Evolutionary conservation across 2,797 vertebrate species (phyloP), one percentile per base, ranked within the genome.

Genomic region (Anguilla marmorata): DNA sequence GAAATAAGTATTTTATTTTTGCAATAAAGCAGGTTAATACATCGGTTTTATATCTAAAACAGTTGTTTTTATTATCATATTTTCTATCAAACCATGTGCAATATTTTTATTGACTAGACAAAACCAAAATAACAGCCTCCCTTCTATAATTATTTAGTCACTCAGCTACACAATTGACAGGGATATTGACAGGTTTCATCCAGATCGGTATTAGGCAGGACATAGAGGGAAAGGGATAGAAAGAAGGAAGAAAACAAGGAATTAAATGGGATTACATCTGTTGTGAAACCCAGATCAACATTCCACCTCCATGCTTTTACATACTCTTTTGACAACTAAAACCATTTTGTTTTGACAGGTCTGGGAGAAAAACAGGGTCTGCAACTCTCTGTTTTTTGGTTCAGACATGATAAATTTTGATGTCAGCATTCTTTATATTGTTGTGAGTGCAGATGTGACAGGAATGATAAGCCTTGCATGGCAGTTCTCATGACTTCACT

Each of bases 321-420:
- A 90, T 87, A 86, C 41, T 89, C 88, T 93, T 91, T 92, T 91
- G 90, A 88, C 19, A 86, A 86, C 63, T 16, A 87, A 91, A 90
- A 92, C 92, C 88, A 90, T 91, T 90, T 90, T 86, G 58, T n/a
- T 86, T 90, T 88, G 92, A 93, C 93, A 92, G 89, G 87, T 87
- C 86, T 93, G 69, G 86, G 89, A 86, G 89, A 94, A 93, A 93
- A 90, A 91, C 85, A 90, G 88, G 21, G 90, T 84, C 88, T 89
- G 86, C 88, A 86, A 90, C 92, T 93, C 88, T 58, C 87, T 90
- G 87, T 90, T 90, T 80, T 19, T 30, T 86, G n/a, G 90, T 79
- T 80, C 79, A 92, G 89, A 93, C 92, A 86, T 94, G 93, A 95
- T 94, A 91, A 92, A 93, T 89, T 92, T 91, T 93, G 93, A 95